Evolutionary conservation across 2,113 vertebrate species (phyloP), one percentile per base, ranked within the genome.

Genomic region (Mastomys coucha): DNA sequence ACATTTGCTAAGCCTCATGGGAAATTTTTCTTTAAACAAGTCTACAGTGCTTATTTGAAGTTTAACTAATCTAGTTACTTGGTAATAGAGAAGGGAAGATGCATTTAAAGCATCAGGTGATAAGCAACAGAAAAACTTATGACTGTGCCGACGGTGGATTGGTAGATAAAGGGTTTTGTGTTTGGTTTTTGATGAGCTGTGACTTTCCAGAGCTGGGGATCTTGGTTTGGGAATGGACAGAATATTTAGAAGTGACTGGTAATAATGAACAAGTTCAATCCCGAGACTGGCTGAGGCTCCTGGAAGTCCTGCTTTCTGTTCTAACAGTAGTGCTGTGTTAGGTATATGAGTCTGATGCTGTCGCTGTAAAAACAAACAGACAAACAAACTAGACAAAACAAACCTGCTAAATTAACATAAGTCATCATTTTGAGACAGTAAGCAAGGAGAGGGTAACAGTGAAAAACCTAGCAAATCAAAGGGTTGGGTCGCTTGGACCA

Each of bases 1-100:
- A 84, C 33, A 17, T 85, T 96, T 91, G 87, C 86, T 56, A 84
- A 76, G 45, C 84, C 96, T 96, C 95, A 20, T 89, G 94, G 87
- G 94, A 94, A 89, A 19, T 77, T 92, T 81, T 67, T 85, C 93
- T 93, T 97, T 87, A 96, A 97, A 95, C 92, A 96, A 97, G 89
- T 97, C 94, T 96, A 7, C 24, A 67, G 87, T n/a, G 82, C 77
- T 96, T 93, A 94, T 89, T 96, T 98, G 75, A 96, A 65, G 12
- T 20, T 95, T 96, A 88, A 93, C 80, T 86, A 91, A 96, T 91
- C 24, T 94, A 60, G 65, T 97, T 96, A 76, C 45, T 77, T 96
- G 84, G 96, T 97, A 96, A 96, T 49, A 87, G 70, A 67, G 49
- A 81, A 90, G 42, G 12, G 58, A 91, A 86, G 65, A 80, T 91